Evolutionary conservation across 2,888 invertebrate genomes (phyloP), one percentile per base, ranked within the genome.

Genomic region (Mythimna vitellina): DNA sequence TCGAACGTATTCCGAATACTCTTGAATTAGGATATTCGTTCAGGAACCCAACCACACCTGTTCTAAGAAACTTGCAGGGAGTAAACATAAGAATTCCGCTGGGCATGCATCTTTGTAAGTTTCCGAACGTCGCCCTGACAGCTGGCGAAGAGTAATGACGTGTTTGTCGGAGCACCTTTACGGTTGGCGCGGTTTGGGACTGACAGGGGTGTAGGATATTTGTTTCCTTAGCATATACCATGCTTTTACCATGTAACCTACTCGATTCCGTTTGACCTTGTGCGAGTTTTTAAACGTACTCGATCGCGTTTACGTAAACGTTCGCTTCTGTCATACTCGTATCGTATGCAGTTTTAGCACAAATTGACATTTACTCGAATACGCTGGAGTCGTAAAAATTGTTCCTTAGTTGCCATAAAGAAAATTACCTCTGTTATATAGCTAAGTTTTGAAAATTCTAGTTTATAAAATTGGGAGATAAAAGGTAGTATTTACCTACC

Each of bases 51-150:
- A 49, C 66, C 79, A 71, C 86, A 85, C 84, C 78, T 85, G 86
- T 76, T 80, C 74, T 58, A 76, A 74, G 69, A 81, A 82, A 84
- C 70, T 85, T 80, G 69, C 65, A 69, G 69, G 78, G 68, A 86
- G 91, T 88, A 90, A 91, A 91, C 89, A 82, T 78, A 82, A 84
- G 86, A 88, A 89, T 88, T 83, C 87, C 79, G 85, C 83, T 72
- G 85, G 83, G 85, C 85, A 78, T 87, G 90, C 89, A 89, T 87
- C 88, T 88, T 86, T 80, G 76, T 73, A 73, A 84, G 86, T 88
- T 87, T 86, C 66, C 76, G 83, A 87, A 87, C 87, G 81, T 70
- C 69, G 81, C 79, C 76, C 73, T 86, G 88, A 86, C 89, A 87
- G 87, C 80, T 78, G 57, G 35, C 70, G 83, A 86, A 88, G 89